phyloP scores from a whole-genome alignment of 1,140 invertebrate genomes.

The Achatina immaculata region DNA sequence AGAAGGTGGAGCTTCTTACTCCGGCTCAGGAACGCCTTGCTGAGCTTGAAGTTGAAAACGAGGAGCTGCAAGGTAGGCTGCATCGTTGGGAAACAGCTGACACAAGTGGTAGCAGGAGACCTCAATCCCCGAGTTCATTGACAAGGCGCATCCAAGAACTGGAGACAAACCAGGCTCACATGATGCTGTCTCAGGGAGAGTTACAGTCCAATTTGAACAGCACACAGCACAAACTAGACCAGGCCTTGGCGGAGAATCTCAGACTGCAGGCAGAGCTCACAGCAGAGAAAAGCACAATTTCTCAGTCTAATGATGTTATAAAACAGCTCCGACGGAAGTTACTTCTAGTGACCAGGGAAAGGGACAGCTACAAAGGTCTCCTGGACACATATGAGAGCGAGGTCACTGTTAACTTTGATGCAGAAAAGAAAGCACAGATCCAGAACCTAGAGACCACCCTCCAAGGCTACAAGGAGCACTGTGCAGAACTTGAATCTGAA shows the following conservation, averaged over 20 bases:
- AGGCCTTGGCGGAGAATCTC: slow-evolving; percentile 41
- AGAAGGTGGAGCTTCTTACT: neutral
- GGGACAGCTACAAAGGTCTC: slow-evolving; percentile 82
- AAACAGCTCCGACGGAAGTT: slow-evolving; percentile 74
- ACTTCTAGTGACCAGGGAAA: slow-evolving; percentile 78
- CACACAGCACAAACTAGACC: slow-evolving; percentile 35
- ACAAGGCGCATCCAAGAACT: slow-evolving; percentile 54
- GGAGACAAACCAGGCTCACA: slow-evolving; percentile 54
- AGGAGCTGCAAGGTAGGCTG: slow-evolving; percentile 53
- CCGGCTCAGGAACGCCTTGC: neutral
- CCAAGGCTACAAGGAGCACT: slow-evolving; percentile 79
- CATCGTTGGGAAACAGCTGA: slow-evolving; percentile 56
- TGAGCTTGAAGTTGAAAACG: slow-evolving; percentile 33
- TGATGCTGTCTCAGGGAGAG: slow-evolving; percentile 59
- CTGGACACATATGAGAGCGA: slow-evolving; percentile 87
- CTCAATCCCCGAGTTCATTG: slow-evolving; percentile 56
- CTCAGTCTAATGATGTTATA: slow-evolving; percentile 70
- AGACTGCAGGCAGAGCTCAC: slow-evolving; percentile 37
- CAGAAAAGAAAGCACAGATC: slow-evolving; percentile 71
- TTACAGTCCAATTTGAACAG: slow-evolving; percentile 49
- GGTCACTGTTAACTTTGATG: slow-evolving; percentile 72
- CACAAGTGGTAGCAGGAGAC: slow-evolving; percentile 46
- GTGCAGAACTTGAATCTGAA: slow-evolving; percentile 78
- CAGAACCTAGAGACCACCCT: slow-evolving; percentile 78
- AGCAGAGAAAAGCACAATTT: slow-evolving; percentile 42